Evolutionary conservation across 2,113 vertebrate genomes (phyloP).

Genomic region (Rhea americana): DNA sequence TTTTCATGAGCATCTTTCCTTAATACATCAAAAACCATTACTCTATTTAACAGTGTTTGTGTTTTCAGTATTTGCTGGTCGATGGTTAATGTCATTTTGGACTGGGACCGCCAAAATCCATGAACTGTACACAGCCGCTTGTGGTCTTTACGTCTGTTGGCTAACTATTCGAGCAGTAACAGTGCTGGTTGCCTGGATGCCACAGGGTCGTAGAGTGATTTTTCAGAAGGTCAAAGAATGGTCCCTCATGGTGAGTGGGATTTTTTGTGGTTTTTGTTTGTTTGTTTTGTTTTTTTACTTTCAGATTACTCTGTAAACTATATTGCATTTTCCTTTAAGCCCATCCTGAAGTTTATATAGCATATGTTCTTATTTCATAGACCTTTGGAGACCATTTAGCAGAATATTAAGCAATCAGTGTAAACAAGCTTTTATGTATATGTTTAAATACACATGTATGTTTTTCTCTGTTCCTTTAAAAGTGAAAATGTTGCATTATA

Average conservation of each 20-base stretch:
- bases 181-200: slow-evolving; percentile 96
- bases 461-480: not conserved
- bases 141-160: slow-evolving; percentile 98
- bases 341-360: not conserved
- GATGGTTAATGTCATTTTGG: slow-evolving; percentile 99
- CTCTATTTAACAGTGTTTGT: slow-evolving; percentile 58
- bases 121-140: slow-evolving; percentile 96
- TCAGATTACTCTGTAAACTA: not conserved
- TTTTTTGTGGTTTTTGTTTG: too few relatives aligned
- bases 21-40: not conserved
- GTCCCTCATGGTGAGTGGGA: slow-evolving; percentile 90
- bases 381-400: not conserved
- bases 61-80: slow-evolving; percentile 91
- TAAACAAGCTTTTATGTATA: not conserved
- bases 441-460: accelerated
- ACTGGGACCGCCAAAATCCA: slow-evolving; percentile 97
- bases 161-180: slow-evolving; percentile 92
- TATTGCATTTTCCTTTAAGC: not conserved
- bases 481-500: not conserved
- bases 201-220: slow-evolving; percentile 95
- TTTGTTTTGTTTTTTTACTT: not conserved
- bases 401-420: not conserved
- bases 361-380: not conserved
- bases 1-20: not conserved
- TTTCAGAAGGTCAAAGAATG: slow-evolving; percentile 96